Conservation (phyloP, 2,888 invertebrate genomes). For the Thumatha senex region DNA sequence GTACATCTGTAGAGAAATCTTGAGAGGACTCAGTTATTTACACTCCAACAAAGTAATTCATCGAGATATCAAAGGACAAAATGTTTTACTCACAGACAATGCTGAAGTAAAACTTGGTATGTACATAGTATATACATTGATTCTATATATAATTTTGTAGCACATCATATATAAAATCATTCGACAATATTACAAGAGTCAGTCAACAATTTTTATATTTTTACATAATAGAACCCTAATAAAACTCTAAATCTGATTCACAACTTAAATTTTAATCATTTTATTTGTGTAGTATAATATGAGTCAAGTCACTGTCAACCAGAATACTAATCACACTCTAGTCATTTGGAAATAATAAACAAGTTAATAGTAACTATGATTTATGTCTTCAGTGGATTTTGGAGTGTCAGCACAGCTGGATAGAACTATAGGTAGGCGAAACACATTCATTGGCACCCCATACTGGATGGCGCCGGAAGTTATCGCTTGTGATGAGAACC, state of each 20-base stretch:
- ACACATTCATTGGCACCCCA: conserved; percentile 99
- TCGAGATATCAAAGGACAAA: conserved; percentile 99
- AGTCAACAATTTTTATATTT: too few species aligned
- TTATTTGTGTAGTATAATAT: too few species aligned
- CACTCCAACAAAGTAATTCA: conserved; percentile 99
- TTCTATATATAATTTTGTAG: too few species aligned
- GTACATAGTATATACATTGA: conserved; percentile 32
- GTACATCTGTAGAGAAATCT: conserved; percentile 98
- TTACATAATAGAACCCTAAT: too few species aligned
- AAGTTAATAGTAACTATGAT: not conserved
- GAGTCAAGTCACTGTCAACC: too few species aligned
- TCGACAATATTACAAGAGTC: too few species aligned
- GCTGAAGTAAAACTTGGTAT: conserved; percentile 99
- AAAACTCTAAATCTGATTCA: too few species aligned
- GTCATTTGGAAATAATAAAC: too few species aligned
- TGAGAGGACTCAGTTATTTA: conserved; percentile 97
- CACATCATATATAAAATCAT: too few species aligned
- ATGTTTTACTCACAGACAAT: conserved; percentile 99
- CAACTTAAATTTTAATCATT: too few species aligned
- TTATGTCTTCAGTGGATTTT: conserved; percentile 92
- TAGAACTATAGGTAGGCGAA: conserved; percentile 98
- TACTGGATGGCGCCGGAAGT: conserved; percentile 99
- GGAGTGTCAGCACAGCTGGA: conserved; percentile 99
- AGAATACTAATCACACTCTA: too few species aligned
- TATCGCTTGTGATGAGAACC: conserved; percentile 99